These are phyloP conservation scores for Pygocentrus nattereri DNA, from an alignment of 2,797 vertebrate genomes.

Conservation along the genomic window DNA sequence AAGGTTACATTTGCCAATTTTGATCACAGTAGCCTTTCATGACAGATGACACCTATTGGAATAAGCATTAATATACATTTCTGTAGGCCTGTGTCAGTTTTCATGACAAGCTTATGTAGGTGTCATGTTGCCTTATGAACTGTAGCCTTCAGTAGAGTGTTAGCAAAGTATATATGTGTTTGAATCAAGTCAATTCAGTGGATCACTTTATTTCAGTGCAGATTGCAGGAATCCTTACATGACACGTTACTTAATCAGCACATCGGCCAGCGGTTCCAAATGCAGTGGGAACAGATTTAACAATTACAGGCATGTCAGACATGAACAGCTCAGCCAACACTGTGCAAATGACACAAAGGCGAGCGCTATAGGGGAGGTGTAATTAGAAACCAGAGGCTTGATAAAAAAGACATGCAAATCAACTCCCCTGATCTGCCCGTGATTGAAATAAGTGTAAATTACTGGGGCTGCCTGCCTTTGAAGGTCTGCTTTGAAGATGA, in stretches of 20 bases:
- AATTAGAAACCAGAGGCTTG: constrained; percentile 42
- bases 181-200: background rate
- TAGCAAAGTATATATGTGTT: too few relatives aligned
- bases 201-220: background rate
- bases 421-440: constrained; percentile 48
- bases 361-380: constrained; percentile 20
- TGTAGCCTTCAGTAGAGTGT: too few relatives aligned
- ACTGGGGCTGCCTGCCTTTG: constrained; percentile 67
- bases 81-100: too few relatives aligned
- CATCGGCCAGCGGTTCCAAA: constrained; percentile 11
- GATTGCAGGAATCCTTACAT: background rate
- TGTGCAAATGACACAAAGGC: constrained; percentile 36
- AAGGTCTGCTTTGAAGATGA: constrained; percentile 72
- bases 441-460: constrained; percentile 68
- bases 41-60: too few relatives aligned
- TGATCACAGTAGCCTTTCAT: too few relatives aligned
- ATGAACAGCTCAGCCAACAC: background rate
- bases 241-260: constrained; percentile 27
- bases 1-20: too few relatives aligned
- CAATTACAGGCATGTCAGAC: constrained; percentile 34
- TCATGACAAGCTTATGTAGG: too few relatives aligned
- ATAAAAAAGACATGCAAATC: constrained; percentile 54
- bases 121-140: too few relatives aligned
- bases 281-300: constrained; percentile 4
- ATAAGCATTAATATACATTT: too few relatives aligned